Evolutionary conservation across 2,113 vertebrate species (phyloP).

Genomic region (Condylura cristata): DNA sequence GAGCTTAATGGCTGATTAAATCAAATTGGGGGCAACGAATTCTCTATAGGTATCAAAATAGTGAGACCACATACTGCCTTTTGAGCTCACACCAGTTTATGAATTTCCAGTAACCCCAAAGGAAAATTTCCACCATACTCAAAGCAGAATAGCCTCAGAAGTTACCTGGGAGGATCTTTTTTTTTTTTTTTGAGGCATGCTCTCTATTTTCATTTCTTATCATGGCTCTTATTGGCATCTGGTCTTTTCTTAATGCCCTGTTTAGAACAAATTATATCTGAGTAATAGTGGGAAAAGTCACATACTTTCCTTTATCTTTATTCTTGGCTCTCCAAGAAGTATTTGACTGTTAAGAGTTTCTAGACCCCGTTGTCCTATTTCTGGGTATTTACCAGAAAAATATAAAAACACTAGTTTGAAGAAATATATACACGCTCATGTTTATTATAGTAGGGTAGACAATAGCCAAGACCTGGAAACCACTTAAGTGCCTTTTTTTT

Average conservation of each 20-base stretch:
- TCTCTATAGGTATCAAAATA: conserved; percentile 53
- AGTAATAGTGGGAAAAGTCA: neutral
- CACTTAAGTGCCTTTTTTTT: too few species aligned
- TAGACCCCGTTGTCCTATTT: neutral
- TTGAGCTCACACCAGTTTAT: neutral
- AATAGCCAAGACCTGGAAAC: too few species aligned
- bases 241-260: neutral
- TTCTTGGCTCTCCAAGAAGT: neutral
- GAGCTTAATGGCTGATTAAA: conserved; percentile 22
- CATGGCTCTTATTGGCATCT: neutral
- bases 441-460: too few species aligned
- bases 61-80: neutral
- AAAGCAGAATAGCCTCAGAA: neutral
- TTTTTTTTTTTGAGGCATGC: neutral
- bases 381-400: too few species aligned
- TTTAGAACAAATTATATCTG: neutral
- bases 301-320: neutral
- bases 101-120: neutral
- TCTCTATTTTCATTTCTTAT: neutral
- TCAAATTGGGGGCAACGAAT: conserved; percentile 13
- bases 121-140: neutral
- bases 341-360: neutral
- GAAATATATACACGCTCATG: too few species aligned
- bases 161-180: neutral
- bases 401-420: too few species aligned